Base-by-base conservation (phyloP, 2,888 invertebrate species). In the Axea sp. region DNA sequence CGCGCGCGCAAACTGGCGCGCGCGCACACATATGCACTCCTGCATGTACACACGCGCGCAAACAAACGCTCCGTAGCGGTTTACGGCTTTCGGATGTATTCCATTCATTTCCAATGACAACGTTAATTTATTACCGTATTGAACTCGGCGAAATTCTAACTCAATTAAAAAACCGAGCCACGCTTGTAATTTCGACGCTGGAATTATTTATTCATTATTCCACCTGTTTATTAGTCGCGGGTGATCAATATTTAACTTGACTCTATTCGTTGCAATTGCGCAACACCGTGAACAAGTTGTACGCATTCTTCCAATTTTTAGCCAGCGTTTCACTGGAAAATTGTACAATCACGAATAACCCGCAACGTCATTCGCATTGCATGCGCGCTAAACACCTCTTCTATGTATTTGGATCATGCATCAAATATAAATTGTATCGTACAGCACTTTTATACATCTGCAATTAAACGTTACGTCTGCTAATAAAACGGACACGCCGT, bases 41-140 rank as follows among this genome's bases (percentile, higher is more conserved):
- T 31, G 19, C 39, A 31, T 6, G 9, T 39, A 11, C 35, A 8
- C 15, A 4, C 15, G 2, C 24, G 14, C 26, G 31, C 4, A 31
- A 49, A 57, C 33, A 67, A 55, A 57, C 51, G 62, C 47, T 11
- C 24, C n/a, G 62, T 33, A 47, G 60, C 19, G 62, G 60, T 71
- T 71, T 71, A 51, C 51, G 47, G 37, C 55, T 28, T 49, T 59
- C 68, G 59, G 68, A 68, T 68, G 49, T 51, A 53, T 59, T 68
- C 68, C 68, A 68, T 68, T 68, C 57, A 68, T 68, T 68, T 60
- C 55, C 30, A 53, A 60, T 60, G 28, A 69, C 69, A 53, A 26
- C 35, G 60, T 51, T 60, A 43, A 69, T 69, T 69, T 69, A 55
- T 69, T 62, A 62, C 39, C 62, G 53, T 62, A 53, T 60, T 47